phyloP scores from a whole-genome alignment of 2,888 invertebrate genomes.

The Lepidonotus clava region DNA sequence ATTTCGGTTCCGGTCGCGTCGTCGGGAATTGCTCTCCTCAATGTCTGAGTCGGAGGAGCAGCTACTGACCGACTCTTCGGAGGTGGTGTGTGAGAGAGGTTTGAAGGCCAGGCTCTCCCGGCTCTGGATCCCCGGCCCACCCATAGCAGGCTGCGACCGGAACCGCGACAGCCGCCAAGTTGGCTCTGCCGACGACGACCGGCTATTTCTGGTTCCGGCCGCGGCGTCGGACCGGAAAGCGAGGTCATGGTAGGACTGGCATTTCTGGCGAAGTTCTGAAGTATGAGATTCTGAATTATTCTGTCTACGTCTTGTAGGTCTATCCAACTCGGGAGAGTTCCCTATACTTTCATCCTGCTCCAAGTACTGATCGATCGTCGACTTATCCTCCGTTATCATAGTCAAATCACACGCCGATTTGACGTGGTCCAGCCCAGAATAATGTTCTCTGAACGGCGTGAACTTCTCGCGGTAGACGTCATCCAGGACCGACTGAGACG shows the following conservation, averaged over 20 bases:
- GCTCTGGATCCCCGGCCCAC: slow-evolving; percentile 43
- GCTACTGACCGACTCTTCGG: background rate
- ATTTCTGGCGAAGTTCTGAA: background rate
- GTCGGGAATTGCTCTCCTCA: background rate
- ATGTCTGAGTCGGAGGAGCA: background rate
- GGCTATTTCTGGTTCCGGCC: background rate
- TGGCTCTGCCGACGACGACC: background rate
- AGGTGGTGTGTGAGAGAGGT: slow-evolving; percentile 44
- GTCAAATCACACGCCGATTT: slow-evolving; percentile 23
- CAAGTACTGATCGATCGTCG: slow-evolving; percentile 12
- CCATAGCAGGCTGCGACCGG: slow-evolving; percentile 35
- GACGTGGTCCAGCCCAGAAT: slow-evolving; percentile 10
- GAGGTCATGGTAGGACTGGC: background rate
- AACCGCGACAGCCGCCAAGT: background rate
- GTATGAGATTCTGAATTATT: too few relatives aligned
- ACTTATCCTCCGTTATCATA: background rate
- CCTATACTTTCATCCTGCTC: background rate
- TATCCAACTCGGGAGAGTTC: background rate
- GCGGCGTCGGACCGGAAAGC: background rate
- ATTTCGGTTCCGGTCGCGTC: background rate
- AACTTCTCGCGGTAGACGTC: background rate
- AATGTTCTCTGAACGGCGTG: background rate
- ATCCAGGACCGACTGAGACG: slow-evolving; percentile 28
- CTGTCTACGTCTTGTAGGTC: background rate
- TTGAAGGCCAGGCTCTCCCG: slow-evolving; percentile 44